phyloP scores from a whole-genome alignment of 2,113 vertebrate species.

The Tenrec ecaudatus region DNA sequence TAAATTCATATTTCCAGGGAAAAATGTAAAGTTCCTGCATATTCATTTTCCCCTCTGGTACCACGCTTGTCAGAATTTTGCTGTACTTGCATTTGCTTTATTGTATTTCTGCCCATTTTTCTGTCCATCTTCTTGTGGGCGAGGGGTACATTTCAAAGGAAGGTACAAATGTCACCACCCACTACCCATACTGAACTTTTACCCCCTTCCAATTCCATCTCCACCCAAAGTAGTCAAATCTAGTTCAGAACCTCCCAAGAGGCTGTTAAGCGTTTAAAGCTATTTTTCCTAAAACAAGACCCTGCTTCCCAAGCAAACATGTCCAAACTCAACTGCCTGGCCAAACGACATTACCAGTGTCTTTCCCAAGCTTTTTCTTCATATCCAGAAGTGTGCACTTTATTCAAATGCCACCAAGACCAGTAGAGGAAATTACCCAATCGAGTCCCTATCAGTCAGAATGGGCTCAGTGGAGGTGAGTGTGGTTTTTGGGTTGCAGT shows the following conservation, averaged over 20 bases:
- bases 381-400: background rate
- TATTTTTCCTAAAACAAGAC: no score
- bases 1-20: no score
- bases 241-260: background rate
- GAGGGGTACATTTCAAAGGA: background rate
- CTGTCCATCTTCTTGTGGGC: background rate
- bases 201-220: background rate
- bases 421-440: background rate
- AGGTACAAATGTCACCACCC: background rate
- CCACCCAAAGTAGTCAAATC: background rate
- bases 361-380: background rate
- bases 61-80: background rate
- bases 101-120: background rate
- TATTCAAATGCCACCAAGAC: slow-evolving; percentile 21
- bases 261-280: background rate
- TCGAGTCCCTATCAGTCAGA: no score
- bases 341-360: background rate
- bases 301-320: background rate
- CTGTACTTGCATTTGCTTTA: background rate
- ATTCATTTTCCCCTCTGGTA: background rate
- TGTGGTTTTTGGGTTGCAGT: background rate
- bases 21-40: background rate
- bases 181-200: slow-evolving; percentile 31
- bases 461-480: no score
- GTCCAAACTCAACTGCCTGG: background rate